Base-by-base conservation (phyloP, 1,140 invertebrate species). In the Hycleus cichorii region DNA sequence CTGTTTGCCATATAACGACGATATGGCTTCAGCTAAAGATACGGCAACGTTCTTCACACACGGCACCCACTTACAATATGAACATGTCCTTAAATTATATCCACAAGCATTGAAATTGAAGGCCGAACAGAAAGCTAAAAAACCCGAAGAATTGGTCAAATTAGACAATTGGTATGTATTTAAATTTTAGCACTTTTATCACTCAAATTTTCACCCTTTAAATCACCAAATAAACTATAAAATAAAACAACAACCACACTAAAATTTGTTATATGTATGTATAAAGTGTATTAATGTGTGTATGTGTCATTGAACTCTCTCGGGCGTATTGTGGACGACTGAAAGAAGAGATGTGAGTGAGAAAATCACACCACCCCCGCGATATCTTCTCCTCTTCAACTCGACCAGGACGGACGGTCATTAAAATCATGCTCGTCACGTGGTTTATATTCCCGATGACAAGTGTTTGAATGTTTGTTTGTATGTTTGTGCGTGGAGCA, bases 111-210 rank as follows among this genome's bases (percentile, higher is more conserved):
- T 95, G 46, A 83, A 84, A 75, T 76, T 93, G 63, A 93, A 93
- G 77, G 90, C 91, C 49, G 88, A 91, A 76, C 83, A 81, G 71
- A 90, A 89, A 74, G 87, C 82, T 68, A 94, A 93, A 81, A 93
- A 91, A 78, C 90, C 91, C 47, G 91, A 93, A 75, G 91, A 95
- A 78, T 83, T 94, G 64, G 88, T 94, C 75, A 93, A 92, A 78
- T 79, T 94, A 75, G 92, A 95, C 78, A 89, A 91, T 74, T 95
- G 92, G 91, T 92, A 80, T 90, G 88, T 88, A 18, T 18, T 18
- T 18, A 18, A 18, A 18, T 18, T 18, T 18, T 18, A 64, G 47
- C 24, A 46, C 40, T 42, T 7, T 10, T 4, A 42, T 42, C 40
- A 42, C 40, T 3, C 1, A 1, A n/a, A 42, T 42, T 42, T 18